Conservation (phyloP, 2,888 invertebrate species). For the Autographa gamma region DNA sequence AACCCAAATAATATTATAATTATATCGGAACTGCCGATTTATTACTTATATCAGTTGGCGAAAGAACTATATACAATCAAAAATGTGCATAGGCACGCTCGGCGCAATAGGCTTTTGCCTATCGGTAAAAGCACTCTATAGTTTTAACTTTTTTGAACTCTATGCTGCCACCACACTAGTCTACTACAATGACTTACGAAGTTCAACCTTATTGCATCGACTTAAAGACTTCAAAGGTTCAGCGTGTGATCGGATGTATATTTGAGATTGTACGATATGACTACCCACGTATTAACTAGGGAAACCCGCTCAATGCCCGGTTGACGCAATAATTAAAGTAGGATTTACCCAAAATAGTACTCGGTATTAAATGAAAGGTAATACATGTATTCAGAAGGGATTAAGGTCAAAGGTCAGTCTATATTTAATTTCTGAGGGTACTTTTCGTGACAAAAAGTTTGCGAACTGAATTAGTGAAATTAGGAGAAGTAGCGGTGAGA, state of each 20-base stretch:
- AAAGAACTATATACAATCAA: too few relatives aligned
- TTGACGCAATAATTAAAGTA: not conserved
- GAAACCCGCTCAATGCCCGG: not conserved
- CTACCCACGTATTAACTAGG: not conserved
- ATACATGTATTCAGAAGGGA: not conserved
- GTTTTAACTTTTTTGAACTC: too few relatives aligned
- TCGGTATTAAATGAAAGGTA: not conserved
- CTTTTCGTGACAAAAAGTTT: too few relatives aligned
- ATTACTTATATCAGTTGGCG: too few relatives aligned
- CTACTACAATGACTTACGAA: not conserved
- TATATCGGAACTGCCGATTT: too few relatives aligned
- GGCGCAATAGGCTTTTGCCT: too few relatives aligned
- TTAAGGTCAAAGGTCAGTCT: not conserved
- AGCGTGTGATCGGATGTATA: not conserved
- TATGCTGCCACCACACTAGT: not conserved
- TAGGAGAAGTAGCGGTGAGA: not conserved
- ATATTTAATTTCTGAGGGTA: not conserved
- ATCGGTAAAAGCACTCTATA: too few relatives aligned
- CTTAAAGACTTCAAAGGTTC: not conserved
- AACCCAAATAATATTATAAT: too few relatives aligned
- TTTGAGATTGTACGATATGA: constrained; percentile 2
- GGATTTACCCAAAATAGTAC: not conserved
- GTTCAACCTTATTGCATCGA: not conserved
- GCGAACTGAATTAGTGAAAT: not conserved
- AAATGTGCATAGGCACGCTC: too few relatives aligned